These are phyloP conservation scores for Scaeva pyrastri DNA, from an alignment of 2,888 invertebrate species.

Conservation along the genomic window DNA sequence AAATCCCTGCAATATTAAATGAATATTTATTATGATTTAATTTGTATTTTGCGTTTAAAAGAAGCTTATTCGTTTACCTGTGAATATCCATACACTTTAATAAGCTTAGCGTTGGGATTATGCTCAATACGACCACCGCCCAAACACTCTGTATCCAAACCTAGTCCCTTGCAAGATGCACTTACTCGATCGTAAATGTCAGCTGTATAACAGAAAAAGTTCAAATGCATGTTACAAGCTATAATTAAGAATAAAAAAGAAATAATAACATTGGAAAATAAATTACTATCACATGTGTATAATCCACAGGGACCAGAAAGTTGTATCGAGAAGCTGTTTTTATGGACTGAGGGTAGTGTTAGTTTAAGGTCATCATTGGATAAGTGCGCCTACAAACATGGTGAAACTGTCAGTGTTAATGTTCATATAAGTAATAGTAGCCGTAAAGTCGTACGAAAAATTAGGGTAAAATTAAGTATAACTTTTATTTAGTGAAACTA, in stretches of 20 bases:
- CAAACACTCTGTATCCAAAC: slow-evolving; percentile 91
- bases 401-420: slow-evolving; percentile 89
- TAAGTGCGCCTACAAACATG: slow-evolving; percentile 91
- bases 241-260: not conserved
- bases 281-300: not conserved
- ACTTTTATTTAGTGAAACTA: not conserved
- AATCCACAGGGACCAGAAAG: slow-evolving; percentile 86
- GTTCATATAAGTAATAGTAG: slow-evolving; percentile 90
- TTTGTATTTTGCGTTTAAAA: not conserved
- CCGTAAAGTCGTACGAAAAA: slow-evolving; percentile 90
- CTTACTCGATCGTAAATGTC: slow-evolving; percentile 91
- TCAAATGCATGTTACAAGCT: not conserved
- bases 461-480: slow-evolving; percentile 86
- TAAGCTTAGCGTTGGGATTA: slow-evolving; percentile 89
- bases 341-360: slow-evolving; percentile 91
- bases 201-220: slow-evolving; percentile 84
- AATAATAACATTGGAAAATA: not conserved
- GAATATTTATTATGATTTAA: not conserved
- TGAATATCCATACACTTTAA: slow-evolving; percentile 97
- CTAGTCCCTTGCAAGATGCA: slow-evolving; percentile 81
- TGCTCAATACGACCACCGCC: slow-evolving; percentile 97
- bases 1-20: slow-evolving; percentile 87
- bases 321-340: slow-evolving; percentile 90
- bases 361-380: slow-evolving; percentile 90
- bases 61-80: slow-evolving; percentile 85